These are phyloP conservation scores for Steinernema khuongi DNA, from an alignment of 1,140 invertebrate species.

Conservation along the genomic window DNA sequence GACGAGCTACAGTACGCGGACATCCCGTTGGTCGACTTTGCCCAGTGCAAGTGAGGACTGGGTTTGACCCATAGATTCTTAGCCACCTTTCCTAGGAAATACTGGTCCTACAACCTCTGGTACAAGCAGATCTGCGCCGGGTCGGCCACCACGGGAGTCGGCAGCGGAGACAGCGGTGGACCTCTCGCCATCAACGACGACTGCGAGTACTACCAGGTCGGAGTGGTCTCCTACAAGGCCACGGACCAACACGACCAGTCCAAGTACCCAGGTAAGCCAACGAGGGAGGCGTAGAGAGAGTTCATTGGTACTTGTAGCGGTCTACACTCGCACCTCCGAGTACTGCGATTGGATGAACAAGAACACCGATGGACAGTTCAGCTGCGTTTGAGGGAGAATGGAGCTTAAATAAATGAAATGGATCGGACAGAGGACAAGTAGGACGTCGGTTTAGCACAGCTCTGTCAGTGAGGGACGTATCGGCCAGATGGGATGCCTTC, in stretches of 20 bases:
- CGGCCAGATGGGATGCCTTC: no score
- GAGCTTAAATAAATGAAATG: no score
- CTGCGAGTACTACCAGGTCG: not conserved
- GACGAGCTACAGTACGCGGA: not conserved
- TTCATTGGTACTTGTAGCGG: not conserved
- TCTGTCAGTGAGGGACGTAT: no score
- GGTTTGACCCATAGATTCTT: no score
- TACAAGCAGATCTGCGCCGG: not conserved
- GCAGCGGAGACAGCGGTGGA: not conserved
- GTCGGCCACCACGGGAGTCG: not conserved
- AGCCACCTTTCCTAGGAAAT: no score
- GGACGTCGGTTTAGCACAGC: no score
- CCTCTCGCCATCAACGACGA: not conserved
- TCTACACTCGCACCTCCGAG: not conserved
- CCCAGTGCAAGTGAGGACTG: no score
- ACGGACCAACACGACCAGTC: not conserved
- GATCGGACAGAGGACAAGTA: no score
- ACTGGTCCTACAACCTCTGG: not conserved
- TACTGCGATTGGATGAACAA: no score
- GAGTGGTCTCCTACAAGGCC: not conserved
- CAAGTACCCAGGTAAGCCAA: not conserved
- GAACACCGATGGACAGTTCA: no score
- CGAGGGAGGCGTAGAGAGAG: not conserved
- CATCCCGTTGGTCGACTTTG: not conserved
- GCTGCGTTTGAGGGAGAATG: no score